Percentiles rank a stretch among this genome's conserved stretches.
phyloP scores from a whole-genome alignment of 35 echinoderm and acorn worm species.

The Stichopus chloronotus region DNA sequence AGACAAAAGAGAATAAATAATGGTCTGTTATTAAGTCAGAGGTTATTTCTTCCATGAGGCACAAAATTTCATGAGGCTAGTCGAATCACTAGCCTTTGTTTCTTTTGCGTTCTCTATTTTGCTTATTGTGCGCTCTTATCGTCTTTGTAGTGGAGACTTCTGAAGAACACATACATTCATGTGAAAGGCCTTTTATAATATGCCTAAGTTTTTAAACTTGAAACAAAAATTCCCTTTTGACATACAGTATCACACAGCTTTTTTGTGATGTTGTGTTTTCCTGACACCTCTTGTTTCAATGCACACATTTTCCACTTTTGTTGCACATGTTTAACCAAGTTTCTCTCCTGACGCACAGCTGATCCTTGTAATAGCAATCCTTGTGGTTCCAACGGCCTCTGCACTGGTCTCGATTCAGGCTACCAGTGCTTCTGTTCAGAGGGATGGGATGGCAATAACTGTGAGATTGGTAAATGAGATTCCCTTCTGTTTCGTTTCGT shows the following conservation, averaged over 20 bases:
- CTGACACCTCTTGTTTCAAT: not conserved
- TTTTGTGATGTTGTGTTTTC: no score
- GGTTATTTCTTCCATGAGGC: no score
- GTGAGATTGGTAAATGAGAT: conserved; percentile 72
- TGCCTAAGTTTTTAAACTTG: no score
- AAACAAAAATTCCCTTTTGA: no score
- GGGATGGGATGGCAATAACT: conserved; percentile 78
- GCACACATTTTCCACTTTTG: not conserved
- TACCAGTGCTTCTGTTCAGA: conserved; percentile 71
- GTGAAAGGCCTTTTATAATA: no score
- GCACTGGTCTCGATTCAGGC: conserved; percentile 50
- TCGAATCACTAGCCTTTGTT: no score
- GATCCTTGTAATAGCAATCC: conserved; percentile 81
- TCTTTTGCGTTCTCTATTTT: no score
- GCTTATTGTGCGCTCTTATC: no score
- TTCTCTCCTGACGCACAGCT: conserved; percentile 51
- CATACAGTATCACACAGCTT: no score
- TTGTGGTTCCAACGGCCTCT: conserved; percentile 68
- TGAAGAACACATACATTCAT: no score
- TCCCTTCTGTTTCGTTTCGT: not conserved
- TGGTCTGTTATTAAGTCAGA: not conserved
- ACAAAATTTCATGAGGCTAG: no score
- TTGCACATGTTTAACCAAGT: conserved; percentile 20
- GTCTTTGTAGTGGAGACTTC: no score
- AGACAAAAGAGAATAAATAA: not conserved